These are phyloP conservation scores for Formica exsecta DNA, from an alignment of 1,140 invertebrate genomes.

Conservation along the genomic window DNA sequence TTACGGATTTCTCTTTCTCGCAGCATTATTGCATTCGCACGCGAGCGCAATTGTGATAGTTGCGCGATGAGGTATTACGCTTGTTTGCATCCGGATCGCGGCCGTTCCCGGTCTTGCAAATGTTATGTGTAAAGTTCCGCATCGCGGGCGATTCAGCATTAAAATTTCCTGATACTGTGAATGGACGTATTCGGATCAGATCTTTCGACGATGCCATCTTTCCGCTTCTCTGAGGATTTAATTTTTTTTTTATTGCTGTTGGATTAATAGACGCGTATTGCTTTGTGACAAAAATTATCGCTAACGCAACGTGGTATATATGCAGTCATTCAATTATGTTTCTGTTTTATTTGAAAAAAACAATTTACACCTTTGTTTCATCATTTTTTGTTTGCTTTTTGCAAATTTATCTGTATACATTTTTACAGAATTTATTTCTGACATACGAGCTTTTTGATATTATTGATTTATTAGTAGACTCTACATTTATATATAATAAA, in stretches of 20 bases:
- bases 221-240: not conserved
- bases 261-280: not conserved
- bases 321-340: not conserved
- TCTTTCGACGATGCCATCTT: not conserved
- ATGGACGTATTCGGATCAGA: not conserved
- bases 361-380: not conserved
- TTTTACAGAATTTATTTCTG: constrained; percentile 31
- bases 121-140: constrained; percentile 10
- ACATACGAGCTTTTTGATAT: constrained; percentile 29
- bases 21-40: constrained; percentile 28
- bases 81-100: constrained; percentile 39
- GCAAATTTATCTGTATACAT: constrained; percentile 26
- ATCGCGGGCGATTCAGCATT: constrained; percentile 7
- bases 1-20: constrained; percentile 23
- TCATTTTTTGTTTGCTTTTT: not conserved
- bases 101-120: constrained; percentile 19
- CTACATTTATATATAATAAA: not conserved
- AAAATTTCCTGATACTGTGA: constrained; percentile 19
- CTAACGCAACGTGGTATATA: no score
- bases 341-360: not conserved
- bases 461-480: constrained; percentile 45
- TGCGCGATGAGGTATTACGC: constrained; percentile 44
- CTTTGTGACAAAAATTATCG: not conserved
- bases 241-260: not conserved
- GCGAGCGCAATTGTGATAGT: constrained; percentile 32